A percentile compares a stretch with the other conserved stretches of the same genome.
These are phyloP conservation scores for Drosophila helvetica DNA, from an alignment of 2,888 invertebrate genomes.

Conservation along the genomic window DNA sequence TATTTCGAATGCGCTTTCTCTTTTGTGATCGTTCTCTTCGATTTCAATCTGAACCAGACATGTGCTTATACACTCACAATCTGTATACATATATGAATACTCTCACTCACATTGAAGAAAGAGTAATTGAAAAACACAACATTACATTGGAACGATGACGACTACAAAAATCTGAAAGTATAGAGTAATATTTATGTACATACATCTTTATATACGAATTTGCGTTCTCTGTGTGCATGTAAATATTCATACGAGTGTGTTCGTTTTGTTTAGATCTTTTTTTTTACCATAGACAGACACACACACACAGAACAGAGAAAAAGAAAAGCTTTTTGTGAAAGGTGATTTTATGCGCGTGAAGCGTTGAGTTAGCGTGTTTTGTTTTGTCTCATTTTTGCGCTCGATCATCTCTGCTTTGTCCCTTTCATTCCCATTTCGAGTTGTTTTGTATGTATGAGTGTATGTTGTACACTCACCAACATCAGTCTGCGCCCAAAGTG, in stretches of 20 bases:
- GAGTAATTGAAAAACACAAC: constrained; percentile 44
- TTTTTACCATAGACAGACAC: constrained; percentile 34
- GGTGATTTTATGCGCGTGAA: constrained; percentile 63
- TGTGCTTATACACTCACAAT: constrained; percentile 40
- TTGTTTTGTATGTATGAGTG: constrained; percentile 19
- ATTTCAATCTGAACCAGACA: constrained; percentile 22
- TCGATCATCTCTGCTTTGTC: constrained; percentile 28
- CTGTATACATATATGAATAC: constrained; percentile 13
- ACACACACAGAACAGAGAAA: constrained; percentile 58
- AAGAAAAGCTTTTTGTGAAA: constrained; percentile 79
- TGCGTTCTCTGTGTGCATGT: constrained; percentile 16
- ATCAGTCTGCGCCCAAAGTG: constrained; percentile 22
- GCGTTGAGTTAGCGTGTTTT: constrained; percentile 58
- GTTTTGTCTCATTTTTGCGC: constrained; percentile 32
- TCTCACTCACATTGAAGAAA: constrained; percentile 18
- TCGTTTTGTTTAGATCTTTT: constrained; percentile 60
- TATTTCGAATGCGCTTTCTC: constrained; percentile 38
- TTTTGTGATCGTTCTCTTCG: constrained; percentile 45
- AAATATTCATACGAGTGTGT: constrained; percentile 15
- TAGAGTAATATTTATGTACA: constrained; percentile 39
- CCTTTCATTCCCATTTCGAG: constrained; percentile 52
- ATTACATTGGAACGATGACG: constrained; percentile 51
- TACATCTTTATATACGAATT: constrained; percentile 5
- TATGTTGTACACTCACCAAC: constrained; percentile 15
- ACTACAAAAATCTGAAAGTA: constrained; percentile 66